These are phyloP conservation scores for Nemapogon koenigi DNA, from an alignment of 2,888 invertebrate genomes.

Conservation along the genomic window DNA sequence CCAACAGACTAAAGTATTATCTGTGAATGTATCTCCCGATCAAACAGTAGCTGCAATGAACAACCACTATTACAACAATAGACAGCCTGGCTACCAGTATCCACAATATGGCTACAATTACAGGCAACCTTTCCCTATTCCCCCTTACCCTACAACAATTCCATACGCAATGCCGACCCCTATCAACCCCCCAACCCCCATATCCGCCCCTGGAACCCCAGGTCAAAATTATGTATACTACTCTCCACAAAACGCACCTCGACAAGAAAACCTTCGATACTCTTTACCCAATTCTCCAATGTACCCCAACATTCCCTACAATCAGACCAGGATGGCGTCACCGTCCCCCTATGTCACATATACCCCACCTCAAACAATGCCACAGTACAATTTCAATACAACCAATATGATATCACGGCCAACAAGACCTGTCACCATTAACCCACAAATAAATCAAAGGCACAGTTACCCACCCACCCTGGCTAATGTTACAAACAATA, in stretches of 20 bases:
- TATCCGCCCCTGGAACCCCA: no score
- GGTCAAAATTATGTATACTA: slow-evolving; percentile 30
- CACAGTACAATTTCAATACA: slow-evolving; percentile 42
- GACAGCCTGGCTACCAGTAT: slow-evolving; percentile 33
- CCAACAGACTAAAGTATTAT: slow-evolving; percentile 46
- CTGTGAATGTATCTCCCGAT: slow-evolving; percentile 29
- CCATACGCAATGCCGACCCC: slow-evolving; percentile 46
- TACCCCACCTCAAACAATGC: slow-evolving; percentile 23
- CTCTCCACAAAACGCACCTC: slow-evolving; percentile 23
- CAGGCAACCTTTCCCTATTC: slow-evolving; percentile 31
- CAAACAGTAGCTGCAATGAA: slow-evolving; percentile 36
- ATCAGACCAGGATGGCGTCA: slow-evolving; percentile 44
- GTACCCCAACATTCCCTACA: slow-evolving; percentile 38
- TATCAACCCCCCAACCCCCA: slow-evolving; percentile 21
- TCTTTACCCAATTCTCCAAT: slow-evolving; percentile 27
- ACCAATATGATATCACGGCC: slow-evolving; percentile 50
- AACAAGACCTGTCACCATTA: slow-evolving; percentile 26
- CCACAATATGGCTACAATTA: slow-evolving; percentile 32
- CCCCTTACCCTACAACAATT: slow-evolving; percentile 34
- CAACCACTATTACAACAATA: slow-evolving; percentile 38
- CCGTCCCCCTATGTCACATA: slow-evolving; percentile 37
- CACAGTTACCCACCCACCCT: slow-evolving; percentile 33
- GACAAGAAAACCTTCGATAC: slow-evolving; percentile 26
- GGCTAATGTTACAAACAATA: slow-evolving; percentile 15
- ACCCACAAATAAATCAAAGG: slow-evolving; percentile 37